A percentile compares a stretch with the other conserved stretches of the same genome.
Conservation (phyloP, 2,888 invertebrate species). For the Allacma fusca region DNA sequence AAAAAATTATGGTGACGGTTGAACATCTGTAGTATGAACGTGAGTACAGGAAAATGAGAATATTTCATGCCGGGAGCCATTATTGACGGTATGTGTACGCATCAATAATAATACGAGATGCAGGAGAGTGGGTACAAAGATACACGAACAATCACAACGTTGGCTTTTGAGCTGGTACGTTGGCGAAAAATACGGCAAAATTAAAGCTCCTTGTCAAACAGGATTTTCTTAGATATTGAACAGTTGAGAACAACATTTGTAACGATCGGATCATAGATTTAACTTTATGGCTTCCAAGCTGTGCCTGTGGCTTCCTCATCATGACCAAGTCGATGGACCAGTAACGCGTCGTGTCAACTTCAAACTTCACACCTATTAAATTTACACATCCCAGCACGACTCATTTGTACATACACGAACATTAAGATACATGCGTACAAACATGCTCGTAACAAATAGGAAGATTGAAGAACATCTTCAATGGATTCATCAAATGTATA, state of each 20-base stretch:
- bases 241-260: background rate
- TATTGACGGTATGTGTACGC: slow-evolving; percentile 3
- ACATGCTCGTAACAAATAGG: background rate
- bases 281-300: slow-evolving; percentile 1
- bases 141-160: background rate
- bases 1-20: slow-evolving; percentile 2
- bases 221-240: background rate
- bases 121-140: background rate
- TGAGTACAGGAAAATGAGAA: background rate
- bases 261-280: slow-evolving; percentile 10
- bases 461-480: background rate
- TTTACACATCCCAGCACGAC: background rate
- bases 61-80: slow-evolving; percentile 9
- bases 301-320: background rate
- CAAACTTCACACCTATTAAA: slow-evolving; percentile 4
- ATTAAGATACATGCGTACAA: background rate
- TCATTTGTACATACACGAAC: background rate
- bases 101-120: background rate
- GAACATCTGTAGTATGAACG: slow-evolving; percentile 1
- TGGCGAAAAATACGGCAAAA: background rate
- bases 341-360: slow-evolving; percentile 7
- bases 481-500: background rate
- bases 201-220: slow-evolving; percentile 1
- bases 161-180: background rate
- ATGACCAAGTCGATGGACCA: slow-evolving; percentile 2